Base-by-base conservation (phyloP, 1,140 invertebrate genomes). In the Drosophila sturtevanti region DNA sequence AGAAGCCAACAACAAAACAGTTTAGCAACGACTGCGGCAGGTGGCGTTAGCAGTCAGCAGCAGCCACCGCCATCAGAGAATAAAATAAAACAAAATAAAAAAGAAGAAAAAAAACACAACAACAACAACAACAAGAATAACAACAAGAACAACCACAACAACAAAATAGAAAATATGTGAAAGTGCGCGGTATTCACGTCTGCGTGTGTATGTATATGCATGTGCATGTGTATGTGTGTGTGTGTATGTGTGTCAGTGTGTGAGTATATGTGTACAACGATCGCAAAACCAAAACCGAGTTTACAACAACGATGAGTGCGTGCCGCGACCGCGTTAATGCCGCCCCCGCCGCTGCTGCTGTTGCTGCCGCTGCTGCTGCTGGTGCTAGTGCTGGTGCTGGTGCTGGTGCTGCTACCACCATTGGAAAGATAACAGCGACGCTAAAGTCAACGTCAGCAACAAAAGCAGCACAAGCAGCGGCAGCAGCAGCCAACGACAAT, bases 21-120 rank as follows among this genome's bases (percentile, higher is more conserved):
- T 89, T 89, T 54, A 76, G 66, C 82, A 72, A 79, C 84, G 84
- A 76, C 84, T 84, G 79, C 82, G 79, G 81, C 82, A 86, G 79
- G 82, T 86, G 82, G 81, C 82, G 89, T 89, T 86, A 78, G 82
- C 77, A 87, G 81, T 69, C 58, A 80, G 81, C 81, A 82, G 81
- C 85, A 81, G 81, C 65, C 64, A 52, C 22, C 27, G 56, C 27
- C 22, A n/a, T n/a, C n/a, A 58, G 18, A 63, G 18, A 64, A 55
- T 51, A 38, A 37, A 24, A 64, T 21, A 14, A 60, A 35, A 59
- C n/a, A 34, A 67, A 67, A 59, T 6, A 60, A 11, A 34, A 12
- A 4, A 24, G 18, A 41, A 5, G 22, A 11, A n/a, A 24, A 27
- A 59, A 48, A 58, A 18, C 14, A 38, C n/a, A n/a, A n/a, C n/a